Evolutionary conservation across 2,888 invertebrate species (phyloP).

Genomic region (Coelinius sp.): DNA sequence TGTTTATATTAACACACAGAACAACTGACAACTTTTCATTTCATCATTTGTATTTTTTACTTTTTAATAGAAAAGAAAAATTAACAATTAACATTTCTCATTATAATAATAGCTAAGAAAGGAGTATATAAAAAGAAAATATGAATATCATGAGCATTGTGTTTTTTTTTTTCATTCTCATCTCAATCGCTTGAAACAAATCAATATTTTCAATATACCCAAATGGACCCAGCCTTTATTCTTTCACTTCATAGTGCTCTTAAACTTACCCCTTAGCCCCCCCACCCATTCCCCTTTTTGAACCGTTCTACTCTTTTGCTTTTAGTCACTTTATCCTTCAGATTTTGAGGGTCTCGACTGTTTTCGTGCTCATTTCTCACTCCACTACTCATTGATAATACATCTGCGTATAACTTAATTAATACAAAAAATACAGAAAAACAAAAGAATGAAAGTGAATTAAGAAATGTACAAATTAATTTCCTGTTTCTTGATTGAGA

Average conservation of each 20-base stretch:
- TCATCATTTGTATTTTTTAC: no score
- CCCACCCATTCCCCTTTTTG: constrained; percentile 19
- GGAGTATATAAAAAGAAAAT: not conserved
- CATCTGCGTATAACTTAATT: constrained; percentile 1
- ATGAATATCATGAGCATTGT: not conserved
- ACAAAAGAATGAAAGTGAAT: constrained; percentile 9
- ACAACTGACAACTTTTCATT: constrained; percentile 13
- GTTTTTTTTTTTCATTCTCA: not conserved
- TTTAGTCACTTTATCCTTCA: constrained; percentile 26
- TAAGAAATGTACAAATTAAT: constrained; percentile 34
- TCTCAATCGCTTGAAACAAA: constrained; percentile 57
- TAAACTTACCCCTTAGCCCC: constrained; percentile 24
- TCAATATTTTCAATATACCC: constrained; percentile 63
- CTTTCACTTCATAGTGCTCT: constrained; percentile 37
- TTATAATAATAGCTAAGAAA: not conserved
- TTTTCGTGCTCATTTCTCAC: not conserved
- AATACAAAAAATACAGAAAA: constrained; percentile 4
- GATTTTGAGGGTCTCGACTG: constrained; percentile 25
- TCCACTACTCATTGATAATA: not conserved
- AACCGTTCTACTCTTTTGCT: constrained; percentile 35
- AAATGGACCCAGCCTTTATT: constrained; percentile 53
- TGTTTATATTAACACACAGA: not conserved
- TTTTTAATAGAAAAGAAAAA: not conserved
- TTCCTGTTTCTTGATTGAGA: constrained; percentile 37
- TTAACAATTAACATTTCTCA: not conserved